Base-by-base conservation (phyloP, 2,888 invertebrate species). In the Carpatolechia fugitivella region DNA sequence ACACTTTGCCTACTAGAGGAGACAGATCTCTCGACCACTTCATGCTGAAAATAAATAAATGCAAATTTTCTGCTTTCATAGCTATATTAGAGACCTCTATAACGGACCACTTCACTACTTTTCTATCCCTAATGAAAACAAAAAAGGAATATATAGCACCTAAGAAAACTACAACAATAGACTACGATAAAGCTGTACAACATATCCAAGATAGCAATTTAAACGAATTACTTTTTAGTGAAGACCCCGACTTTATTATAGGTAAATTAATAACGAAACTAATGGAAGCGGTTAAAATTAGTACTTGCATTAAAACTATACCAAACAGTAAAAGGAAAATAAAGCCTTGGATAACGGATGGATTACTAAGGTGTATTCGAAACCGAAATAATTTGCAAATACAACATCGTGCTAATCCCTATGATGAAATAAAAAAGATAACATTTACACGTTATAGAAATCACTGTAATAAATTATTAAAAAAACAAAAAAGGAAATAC, bases 21-120 rank as follows among this genome's bases (percentile, higher is more conserved):
- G n/a, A 16, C 14, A 49, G 41, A 13, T 54, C 48, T 14, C n/a
- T 54, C n/a, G 54, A 54, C 14, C 54, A 54, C 20, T 47, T 47
- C 29, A 38, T 54, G 38, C 31, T 54, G 4, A 48, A 49, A 54
- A 30, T 38, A 16, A 30, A 54, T 18, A 54, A 35, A 30, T 48
- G 7, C 5, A 54, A 54, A 30, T 24, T n/a, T 2, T 33, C 18
- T 2, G 30, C 44, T 24, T 18, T 13, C 3, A 49, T 54, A 40
- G 49, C 49, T 8, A 33, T 48, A 18, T 13, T 54, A 7, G 49
- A 54, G n/a, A 49, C 54, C 30, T 29, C 49, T 4, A 30, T 49
- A 1, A 54, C 54, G 16, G 54, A 54, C 33, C 54, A 54, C 20
- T 20, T 14, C 11, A 18, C 54, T 11, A 49, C 40, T 8, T 49